phyloP scores from a whole-genome alignment of 1,140 invertebrate genomes.

The Oryctes rhinoceros region DNA sequence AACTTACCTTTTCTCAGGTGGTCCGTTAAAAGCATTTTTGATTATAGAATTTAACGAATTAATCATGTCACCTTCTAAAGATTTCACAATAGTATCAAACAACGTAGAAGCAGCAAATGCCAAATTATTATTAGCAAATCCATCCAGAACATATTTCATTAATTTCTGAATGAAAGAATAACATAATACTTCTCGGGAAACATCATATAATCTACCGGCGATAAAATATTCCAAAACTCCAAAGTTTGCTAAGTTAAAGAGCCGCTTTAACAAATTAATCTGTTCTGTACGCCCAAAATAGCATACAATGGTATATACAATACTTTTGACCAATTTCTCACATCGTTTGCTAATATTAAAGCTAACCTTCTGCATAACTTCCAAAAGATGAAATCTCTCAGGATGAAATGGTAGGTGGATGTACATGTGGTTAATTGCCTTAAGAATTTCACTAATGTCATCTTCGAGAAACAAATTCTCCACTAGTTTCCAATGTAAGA shows the following conservation, averaged over 20 bases:
- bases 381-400: not conserved
- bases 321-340: not conserved
- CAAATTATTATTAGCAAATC: conserved; percentile 8
- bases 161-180: not conserved
- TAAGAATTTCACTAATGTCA: not conserved
- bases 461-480: not conserved
- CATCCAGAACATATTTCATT: not conserved
- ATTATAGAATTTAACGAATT: not conserved
- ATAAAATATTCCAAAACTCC: conserved; percentile 6
- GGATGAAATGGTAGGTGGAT: not conserved
- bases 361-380: not conserved
- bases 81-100: not conserved
- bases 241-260: not conserved
- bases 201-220: not conserved
- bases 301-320: not conserved
- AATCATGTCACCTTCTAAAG: not conserved
- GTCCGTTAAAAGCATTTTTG: not conserved
- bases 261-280: not conserved
- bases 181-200: not conserved
- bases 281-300: not conserved
- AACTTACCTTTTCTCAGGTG: not conserved
- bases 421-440: not conserved
- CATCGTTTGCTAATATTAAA: not conserved
- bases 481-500: not conserved
- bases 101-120: not conserved